These are phyloP conservation scores for Agrotis puta DNA, from an alignment of 2,888 invertebrate genomes.

Conservation along the genomic window DNA sequence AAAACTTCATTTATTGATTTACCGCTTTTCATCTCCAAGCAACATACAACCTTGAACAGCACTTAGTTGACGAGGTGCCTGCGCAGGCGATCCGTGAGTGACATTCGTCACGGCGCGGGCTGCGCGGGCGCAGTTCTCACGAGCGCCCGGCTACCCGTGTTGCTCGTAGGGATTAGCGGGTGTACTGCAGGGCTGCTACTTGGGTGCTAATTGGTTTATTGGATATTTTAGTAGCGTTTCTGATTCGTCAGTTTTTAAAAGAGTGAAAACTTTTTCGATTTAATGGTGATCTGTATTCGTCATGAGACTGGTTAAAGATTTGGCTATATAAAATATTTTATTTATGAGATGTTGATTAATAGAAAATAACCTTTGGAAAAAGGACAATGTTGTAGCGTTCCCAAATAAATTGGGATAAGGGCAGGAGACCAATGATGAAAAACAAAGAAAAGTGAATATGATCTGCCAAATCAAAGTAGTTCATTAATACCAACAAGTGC, in stretches of 20 bases:
- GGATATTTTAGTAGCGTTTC: background rate
- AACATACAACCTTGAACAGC: conserved; percentile 42
- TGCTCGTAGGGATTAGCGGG: conserved; percentile 81
- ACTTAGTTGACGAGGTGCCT: conserved; percentile 53
- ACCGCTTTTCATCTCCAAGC: background rate
- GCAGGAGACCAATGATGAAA: no score
- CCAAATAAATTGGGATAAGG: no score
- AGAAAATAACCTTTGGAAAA: no score
- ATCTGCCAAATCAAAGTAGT: background rate
- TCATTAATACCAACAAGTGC: background rate
- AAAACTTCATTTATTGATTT: background rate
- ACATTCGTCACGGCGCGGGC: conserved; percentile 77
- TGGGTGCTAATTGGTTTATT: conserved; percentile 41
- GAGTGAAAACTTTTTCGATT: background rate
- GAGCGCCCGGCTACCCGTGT: conserved; percentile 86
- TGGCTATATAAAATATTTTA: no score
- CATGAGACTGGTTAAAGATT: background rate
- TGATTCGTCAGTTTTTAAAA: background rate
- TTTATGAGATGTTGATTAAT: no score
- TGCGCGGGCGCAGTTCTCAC: conserved; percentile 80
- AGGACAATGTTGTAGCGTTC: no score
- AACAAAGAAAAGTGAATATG: no score
- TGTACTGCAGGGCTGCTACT: conserved; percentile 74
- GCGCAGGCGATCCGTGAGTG: conserved; percentile 57
- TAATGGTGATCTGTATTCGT: background rate